Evolutionary conservation across 2,888 invertebrate species (phyloP).

Genomic region (Zelleria hepariella): DNA sequence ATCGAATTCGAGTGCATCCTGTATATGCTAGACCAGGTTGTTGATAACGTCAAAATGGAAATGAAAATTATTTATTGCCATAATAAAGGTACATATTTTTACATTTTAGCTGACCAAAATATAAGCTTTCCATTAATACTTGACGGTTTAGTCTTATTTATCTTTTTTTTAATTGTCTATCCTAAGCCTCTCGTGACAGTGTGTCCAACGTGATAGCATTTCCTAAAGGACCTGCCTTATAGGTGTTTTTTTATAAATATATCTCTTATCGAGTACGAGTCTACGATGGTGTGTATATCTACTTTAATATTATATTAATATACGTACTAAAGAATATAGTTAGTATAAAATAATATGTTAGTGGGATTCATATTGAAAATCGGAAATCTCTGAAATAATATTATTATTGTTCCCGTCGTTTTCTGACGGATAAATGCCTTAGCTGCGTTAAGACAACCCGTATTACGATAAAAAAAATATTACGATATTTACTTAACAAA

Average conservation of each 20-base stretch:
- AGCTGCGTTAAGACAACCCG: background rate
- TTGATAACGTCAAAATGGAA: too few species aligned
- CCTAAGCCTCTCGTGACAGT: background rate
- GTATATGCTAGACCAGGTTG: too few species aligned
- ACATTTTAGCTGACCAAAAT: too few species aligned
- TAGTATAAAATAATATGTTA: background rate
- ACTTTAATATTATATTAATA: background rate
- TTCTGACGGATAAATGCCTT: conserved; percentile 3
- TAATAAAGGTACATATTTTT: too few species aligned
- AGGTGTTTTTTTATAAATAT: conserved; percentile 63
- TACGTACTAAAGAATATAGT: background rate
- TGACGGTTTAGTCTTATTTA: too few species aligned
- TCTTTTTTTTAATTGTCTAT: too few species aligned
- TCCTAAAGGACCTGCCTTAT: conserved; percentile 66
- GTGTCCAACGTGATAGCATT: conserved; percentile 38
- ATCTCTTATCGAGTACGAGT: conserved; percentile 35
- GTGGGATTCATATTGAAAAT: background rate
- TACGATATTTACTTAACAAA: background rate
- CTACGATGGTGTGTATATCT: background rate
- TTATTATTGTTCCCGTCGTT: background rate
- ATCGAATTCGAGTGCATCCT: too few species aligned
- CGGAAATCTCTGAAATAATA: background rate
- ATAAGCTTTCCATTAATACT: too few species aligned
- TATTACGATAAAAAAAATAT: background rate
- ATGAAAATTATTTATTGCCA: too few species aligned